Evolutionary conservation across 1,140 invertebrate genomes (phyloP).

Genomic region (Pseudobourletiella spinata): DNA sequence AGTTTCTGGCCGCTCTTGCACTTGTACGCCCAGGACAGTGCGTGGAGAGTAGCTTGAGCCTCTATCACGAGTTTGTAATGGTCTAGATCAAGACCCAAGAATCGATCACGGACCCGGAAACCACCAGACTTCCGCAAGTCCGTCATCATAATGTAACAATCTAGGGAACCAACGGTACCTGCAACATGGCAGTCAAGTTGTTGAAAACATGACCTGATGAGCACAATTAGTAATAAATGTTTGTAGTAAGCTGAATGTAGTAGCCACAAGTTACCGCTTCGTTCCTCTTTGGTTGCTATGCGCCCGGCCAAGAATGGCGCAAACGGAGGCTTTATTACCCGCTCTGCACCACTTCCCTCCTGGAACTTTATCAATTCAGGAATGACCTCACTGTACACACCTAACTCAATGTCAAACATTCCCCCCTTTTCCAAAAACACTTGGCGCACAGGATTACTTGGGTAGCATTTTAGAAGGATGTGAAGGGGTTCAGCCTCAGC

Average conservation of each 20-base stretch:
- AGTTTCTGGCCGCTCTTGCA: constrained; percentile 46
- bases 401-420: background rate
- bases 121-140: constrained; percentile 39
- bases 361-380: constrained; percentile 9
- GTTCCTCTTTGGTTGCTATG: background rate
- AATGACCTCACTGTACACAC: background rate
- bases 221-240: background rate
- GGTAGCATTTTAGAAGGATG: constrained; percentile 9
- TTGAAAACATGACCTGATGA: background rate
- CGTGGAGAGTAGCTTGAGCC: constrained; percentile 57
- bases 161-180: background rate
- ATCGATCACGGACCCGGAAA: constrained; percentile 49
- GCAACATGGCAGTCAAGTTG: background rate
- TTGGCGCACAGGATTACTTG: background rate
- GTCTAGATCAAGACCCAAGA: constrained; percentile 46
- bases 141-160: constrained; percentile 20
- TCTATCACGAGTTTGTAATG: constrained; percentile 48
- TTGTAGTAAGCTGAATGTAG: too few species aligned
- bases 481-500: background rate
- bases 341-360: background rate
- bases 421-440: background rate
- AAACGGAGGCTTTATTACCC: background rate
- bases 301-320: background rate
- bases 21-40: constrained; percentile 56
- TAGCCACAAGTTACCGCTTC: background rate